Evolutionary conservation across 2,797 vertebrate genomes (phyloP).

Genomic region (Malurus leucopterus): DNA sequence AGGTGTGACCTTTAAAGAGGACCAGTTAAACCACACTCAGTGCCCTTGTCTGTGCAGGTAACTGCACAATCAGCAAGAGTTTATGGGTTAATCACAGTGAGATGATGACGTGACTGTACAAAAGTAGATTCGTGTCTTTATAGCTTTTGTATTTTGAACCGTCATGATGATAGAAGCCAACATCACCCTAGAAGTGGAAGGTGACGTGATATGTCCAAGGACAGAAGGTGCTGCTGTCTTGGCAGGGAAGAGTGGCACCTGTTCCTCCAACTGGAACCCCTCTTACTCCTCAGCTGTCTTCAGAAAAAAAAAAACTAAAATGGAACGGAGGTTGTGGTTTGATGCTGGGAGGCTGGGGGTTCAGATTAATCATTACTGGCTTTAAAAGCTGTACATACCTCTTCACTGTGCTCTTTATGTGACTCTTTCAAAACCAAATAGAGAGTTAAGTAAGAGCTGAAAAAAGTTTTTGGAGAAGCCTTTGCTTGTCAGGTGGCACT

Average conservation of each 20-base stretch:
- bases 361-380: neutral
- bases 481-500: neutral
- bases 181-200: neutral
- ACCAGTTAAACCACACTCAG: neutral
- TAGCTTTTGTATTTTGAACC: neutral
- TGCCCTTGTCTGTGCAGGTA: neutral
- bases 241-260: neutral
- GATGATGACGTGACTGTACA: neutral
- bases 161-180: neutral
- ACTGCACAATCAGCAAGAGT: neutral
- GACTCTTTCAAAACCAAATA: neutral
- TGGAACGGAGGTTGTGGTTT: neutral
- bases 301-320: neutral
- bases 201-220: accelerated
- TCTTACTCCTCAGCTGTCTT: neutral
- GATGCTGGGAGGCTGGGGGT: neutral
- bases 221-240: neutral
- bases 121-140: neutral
- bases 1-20: neutral
- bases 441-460: neutral
- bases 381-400: neutral
- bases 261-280: neutral
- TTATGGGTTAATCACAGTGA: neutral
- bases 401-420: neutral
- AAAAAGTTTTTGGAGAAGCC: neutral